These are phyloP conservation scores for Lytechinus variegatus DNA, from an alignment of 35 echinoderm and acorn worm species.

Conservation along the genomic window DNA sequence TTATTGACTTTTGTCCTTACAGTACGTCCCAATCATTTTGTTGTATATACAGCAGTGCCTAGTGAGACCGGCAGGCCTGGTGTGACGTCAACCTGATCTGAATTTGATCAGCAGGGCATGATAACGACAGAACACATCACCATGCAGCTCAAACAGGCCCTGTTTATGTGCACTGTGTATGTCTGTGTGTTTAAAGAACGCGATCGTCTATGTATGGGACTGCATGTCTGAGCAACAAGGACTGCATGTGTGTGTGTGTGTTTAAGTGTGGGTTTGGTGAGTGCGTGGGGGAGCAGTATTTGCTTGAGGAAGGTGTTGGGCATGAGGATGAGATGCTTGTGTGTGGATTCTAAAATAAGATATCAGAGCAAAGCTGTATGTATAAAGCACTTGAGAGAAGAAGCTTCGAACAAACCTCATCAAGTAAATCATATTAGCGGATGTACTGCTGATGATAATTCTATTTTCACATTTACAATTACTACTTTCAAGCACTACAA, in stretches of 20 bases:
- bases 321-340: not conserved
- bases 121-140: slow-evolving; percentile 14
- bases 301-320: not conserved
- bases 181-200: slow-evolving; percentile 1
- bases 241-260: not conserved
- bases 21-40: not conserved
- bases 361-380: not conserved
- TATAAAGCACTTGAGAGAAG: not conserved
- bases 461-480: no score
- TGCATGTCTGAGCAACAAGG: not conserved
- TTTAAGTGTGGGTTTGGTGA: not conserved
- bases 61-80: not conserved
- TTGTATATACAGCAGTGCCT: not conserved
- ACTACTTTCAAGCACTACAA: no score
- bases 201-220: not conserved
- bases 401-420: not conserved
- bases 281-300: not conserved
- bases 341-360: slow-evolving; percentile 19
- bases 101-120: slow-evolving; percentile 35
- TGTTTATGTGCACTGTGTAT: slow-evolving; percentile 11
- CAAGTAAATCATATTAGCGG: no score
- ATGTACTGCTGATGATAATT: no score
- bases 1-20: not conserved
- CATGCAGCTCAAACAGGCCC: not conserved
- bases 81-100: slow-evolving; percentile 39